Evolutionary conservation across 2,113 vertebrate genomes (phyloP).

Genomic region (Lycocorax pyrrhopterus): DNA sequence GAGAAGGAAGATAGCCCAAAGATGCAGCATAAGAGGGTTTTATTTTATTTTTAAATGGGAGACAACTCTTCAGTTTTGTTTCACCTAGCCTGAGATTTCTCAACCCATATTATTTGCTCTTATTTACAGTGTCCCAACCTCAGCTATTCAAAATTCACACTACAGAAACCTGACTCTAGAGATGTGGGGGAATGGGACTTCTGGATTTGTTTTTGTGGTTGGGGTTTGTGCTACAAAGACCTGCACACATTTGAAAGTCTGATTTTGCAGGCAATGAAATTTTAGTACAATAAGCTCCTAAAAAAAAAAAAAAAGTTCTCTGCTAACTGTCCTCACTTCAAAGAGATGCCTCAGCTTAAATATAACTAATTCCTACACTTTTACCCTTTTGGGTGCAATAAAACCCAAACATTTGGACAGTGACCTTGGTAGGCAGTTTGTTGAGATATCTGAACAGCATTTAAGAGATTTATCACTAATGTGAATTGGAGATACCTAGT

Average conservation of each 20-base stretch:
- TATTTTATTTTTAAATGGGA: neutral
- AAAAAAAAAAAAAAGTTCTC: neutral
- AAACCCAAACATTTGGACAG: neutral
- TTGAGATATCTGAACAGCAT: neutral
- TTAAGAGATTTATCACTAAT: neutral
- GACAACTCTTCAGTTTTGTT: neutral
- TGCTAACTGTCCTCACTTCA: neutral
- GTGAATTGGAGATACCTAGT: neutral
- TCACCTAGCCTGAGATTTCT: neutral
- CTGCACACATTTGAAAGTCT: rapidly evolving
- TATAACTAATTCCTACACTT: neutral
- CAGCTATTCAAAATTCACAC: neutral
- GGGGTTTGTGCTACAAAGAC: neutral
- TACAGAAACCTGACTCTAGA: neutral
- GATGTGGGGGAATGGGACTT: neutral
- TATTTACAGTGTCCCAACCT: neutral
- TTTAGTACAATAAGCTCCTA: neutral
- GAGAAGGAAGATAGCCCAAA: neutral
- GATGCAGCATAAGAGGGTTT: neutral
- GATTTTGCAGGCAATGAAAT: neutral
- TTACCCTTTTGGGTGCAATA: neutral
- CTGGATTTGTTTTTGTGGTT: neutral
- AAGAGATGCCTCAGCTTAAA: neutral
- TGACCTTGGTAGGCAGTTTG: neutral
- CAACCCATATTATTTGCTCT: neutral